Percentiles rank a stretch among this genome's conserved stretches.
Evolutionary conservation across 2,113 vertebrate genomes (phyloP).

Genomic region (Corydoras sp.): DNA sequence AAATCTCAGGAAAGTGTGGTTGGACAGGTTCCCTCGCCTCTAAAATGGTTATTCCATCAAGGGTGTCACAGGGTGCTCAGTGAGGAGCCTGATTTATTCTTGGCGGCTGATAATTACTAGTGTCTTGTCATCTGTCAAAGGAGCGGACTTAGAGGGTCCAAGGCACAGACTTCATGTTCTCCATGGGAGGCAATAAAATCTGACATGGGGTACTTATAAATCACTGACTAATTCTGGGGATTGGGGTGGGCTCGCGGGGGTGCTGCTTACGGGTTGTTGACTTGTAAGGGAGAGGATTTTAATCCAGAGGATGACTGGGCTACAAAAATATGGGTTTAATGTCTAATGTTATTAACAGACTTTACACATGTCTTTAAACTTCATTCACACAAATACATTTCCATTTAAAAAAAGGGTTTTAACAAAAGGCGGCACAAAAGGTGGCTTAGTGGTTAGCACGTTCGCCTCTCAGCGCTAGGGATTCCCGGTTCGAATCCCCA

Average conservation of each 20-base stretch:
- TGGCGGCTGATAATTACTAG: conserved; percentile 70
- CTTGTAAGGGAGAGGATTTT: no score
- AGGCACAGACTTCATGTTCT: conserved; percentile 59
- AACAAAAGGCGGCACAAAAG: no score
- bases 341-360: no score
- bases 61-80: conserved; percentile 52
- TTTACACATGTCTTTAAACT: no score
- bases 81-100: conserved; percentile 71
- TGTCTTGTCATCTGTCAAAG: conserved; percentile 69
- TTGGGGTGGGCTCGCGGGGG: conserved; percentile 18
- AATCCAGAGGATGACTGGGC: no score
- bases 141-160: conserved; percentile 63
- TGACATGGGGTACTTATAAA: conserved; percentile 64
- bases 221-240: conserved; percentile 46
- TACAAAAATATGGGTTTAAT: no score
- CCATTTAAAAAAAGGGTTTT: no score
- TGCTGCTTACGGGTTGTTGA: neutral
- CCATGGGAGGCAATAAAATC: conserved; percentile 61
- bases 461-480: no score
- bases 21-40: conserved; percentile 54
- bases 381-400: no score
- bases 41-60: conserved; percentile 68
- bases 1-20: conserved; percentile 62
- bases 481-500: no score
- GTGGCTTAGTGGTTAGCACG: no score